Evolutionary conservation across 1,140 invertebrate species (phyloP), one percentile per base, ranked within the genome.

Genomic region (Aplysia californica): DNA sequence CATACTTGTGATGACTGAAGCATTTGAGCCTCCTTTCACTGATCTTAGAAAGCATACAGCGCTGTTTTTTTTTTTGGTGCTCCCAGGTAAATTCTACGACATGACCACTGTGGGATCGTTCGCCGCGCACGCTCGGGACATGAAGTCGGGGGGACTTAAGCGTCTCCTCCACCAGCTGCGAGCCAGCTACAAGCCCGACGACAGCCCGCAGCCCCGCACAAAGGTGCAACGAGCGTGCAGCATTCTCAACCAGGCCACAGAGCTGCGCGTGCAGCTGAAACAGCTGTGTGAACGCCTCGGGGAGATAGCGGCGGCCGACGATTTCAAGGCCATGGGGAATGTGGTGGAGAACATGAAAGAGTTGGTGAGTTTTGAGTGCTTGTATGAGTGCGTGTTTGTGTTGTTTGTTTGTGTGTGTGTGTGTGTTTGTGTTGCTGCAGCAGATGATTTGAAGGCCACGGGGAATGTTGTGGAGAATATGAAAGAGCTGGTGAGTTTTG

Each of bases 61-160:
- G n/a, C n/a, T n/a, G n/a, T n/a, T n/a, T n/a, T n/a, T n/a, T n/a
- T n/a, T n/a, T n/a, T n/a, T n/a, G n/a, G n/a, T n/a, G 65, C 68
- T 77, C 86, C 94, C 95, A 89, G 94, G 93, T 70, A 95, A 94
- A 20, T 94, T 96, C 86, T 95, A 97, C 85, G 96, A 98, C 89
- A 93, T 95, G 56, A 92, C 97, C 10, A 98, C 96, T 2, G 95
- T 95, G 35, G 97, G 97, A 58, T 96, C 96, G 0, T 98, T 98
- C 85, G 95, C 96, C 4, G 95, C 96, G 0, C 95, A 96, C 90
- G 93, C 94, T 15, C 94, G 95, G 80, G 94, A 95, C 86, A 94
- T 93, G 70, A 95, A 95, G 87, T 93, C 94, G 85, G 96, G 96
- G 1, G 96, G 96, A 23, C 92, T 98, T 5, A 94, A 96, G 44